phyloP scores from a whole-genome alignment of 2,113 vertebrate species.

The Smithornis capensis region DNA sequence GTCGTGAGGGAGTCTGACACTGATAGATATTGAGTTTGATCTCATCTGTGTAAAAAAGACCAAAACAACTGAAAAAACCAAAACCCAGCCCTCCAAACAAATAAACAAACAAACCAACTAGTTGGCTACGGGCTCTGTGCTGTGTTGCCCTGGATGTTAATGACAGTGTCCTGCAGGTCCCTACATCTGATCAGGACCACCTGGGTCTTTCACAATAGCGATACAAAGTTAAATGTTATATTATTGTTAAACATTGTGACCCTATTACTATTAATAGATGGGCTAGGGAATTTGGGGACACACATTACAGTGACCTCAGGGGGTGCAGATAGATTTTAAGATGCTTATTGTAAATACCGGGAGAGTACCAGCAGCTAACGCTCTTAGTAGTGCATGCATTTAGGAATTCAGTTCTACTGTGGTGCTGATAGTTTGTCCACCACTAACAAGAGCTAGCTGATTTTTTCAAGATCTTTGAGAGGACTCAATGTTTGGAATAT shows the following conservation, averaged over 20 bases:
- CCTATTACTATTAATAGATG: neutral
- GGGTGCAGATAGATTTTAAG: neutral
- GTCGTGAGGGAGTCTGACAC: neutral
- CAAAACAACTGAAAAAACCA: neutral
- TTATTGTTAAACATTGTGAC: neutral
- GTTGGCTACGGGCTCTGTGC: neutral
- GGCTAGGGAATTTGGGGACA: fast-evolving
- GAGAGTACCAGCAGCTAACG: neutral
- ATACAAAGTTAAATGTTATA: neutral
- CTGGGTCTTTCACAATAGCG: neutral
- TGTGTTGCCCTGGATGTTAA: neutral
- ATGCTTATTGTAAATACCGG: neutral
- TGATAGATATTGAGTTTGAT: neutral
- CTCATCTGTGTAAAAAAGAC: neutral
- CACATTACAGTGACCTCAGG: neutral
- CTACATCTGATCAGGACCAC: fast-evolving
- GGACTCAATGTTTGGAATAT: neutral
- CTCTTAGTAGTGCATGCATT: neutral
- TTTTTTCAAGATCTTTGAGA: neutral
- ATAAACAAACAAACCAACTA: neutral
- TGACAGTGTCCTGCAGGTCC: neutral
- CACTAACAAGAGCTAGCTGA: neutral
- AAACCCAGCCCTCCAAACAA: neutral
- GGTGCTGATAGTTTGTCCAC: neutral
- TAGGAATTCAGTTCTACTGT: neutral